Base-by-base conservation (phyloP, 2,888 invertebrate species). In the Lasius fuliginosus region DNA sequence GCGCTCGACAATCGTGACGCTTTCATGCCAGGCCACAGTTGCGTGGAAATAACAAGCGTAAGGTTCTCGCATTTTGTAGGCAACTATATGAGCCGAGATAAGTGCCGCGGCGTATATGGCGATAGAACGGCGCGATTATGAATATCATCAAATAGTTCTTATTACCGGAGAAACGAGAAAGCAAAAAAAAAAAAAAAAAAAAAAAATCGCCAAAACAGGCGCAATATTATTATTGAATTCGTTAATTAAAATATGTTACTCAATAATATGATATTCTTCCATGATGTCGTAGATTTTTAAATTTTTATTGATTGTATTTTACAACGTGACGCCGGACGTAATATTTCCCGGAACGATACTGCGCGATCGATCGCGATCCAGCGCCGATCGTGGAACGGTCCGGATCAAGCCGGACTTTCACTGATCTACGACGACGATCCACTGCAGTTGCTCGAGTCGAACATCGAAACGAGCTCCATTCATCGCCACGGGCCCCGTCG, bases 361-460 rank as follows among this genome's bases (percentile, higher is more conserved):
- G 71, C 46, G 46, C 73, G 71, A 81, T 73, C 73, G 12, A 73
- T 71, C 73, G 79, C 58, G 42, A 77, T 77, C 58, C 30, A 42
- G 58, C n/a, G 42, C 4, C 36, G 76, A 76, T 64, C 46, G 68
- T 33, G 46, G 36, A 71, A 71, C 49, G 64, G 62, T 6, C 27
- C 42, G 73, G 58, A 53, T 71, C 81, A 53, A 33, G 49, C 67
- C 56, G 90, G 90, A 92, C 93, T 93, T 93, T 93, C 93, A 92
- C 93, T 93, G 93, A 93, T 93, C 93, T 92, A 91, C 92, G 91
- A 92, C 88, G 88, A 90, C 85, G 85, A 77, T 58, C 81, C 85
- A 56, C 27, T 40, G 62, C 73, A 68, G 81, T 30, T 69, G 62
- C 65, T 76, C 82, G 75, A 84, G 84, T 58, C 85, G 36, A 42